Evolutionary conservation across 2,888 invertebrate genomes (phyloP).

Genomic region (Tinea semifulvella): DNA sequence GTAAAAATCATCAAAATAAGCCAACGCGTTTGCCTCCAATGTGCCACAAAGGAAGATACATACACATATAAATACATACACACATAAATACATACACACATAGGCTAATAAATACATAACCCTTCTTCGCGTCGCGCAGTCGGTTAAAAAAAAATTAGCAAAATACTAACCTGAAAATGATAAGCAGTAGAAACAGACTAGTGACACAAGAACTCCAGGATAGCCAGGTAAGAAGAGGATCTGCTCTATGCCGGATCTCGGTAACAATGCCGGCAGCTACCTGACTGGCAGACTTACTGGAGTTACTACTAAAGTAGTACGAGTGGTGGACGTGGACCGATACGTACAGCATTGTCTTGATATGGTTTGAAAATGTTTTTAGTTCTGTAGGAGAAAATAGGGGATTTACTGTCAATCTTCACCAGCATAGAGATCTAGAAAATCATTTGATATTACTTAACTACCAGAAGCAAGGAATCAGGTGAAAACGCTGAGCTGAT

Average conservation of each 20-base stretch:
- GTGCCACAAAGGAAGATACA: too few relatives aligned
- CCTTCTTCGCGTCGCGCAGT: too few relatives aligned
- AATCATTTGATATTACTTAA: too few relatives aligned
- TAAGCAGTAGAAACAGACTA: conserved; percentile 69
- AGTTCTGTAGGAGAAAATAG: conserved; percentile 30
- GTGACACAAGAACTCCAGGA: conserved; percentile 72
- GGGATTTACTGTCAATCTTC: neutral
- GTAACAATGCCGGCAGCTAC: conserved; percentile 69
- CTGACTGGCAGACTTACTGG: conserved; percentile 36
- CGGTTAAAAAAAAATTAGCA: too few relatives aligned
- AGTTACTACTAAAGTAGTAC: conserved; percentile 37
- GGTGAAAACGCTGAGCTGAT: too few relatives aligned
- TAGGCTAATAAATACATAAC: too few relatives aligned
- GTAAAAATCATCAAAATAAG: too few relatives aligned
- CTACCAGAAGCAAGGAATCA: too few relatives aligned
- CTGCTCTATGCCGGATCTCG: conserved; percentile 69
- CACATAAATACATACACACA: too few relatives aligned
- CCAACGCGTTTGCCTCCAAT: too few relatives aligned
- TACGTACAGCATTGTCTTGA: conserved; percentile 32
- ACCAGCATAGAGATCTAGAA: too few relatives aligned
- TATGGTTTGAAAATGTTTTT: conserved; percentile 30
- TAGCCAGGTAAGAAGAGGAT: conserved; percentile 66
- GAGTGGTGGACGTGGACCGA: conserved; percentile 37
- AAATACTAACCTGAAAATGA: conserved; percentile 63
- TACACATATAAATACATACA: too few relatives aligned